Conservation (phyloP, 2,113 vertebrate genomes). For the Erythrocercus mccallii region DNA sequence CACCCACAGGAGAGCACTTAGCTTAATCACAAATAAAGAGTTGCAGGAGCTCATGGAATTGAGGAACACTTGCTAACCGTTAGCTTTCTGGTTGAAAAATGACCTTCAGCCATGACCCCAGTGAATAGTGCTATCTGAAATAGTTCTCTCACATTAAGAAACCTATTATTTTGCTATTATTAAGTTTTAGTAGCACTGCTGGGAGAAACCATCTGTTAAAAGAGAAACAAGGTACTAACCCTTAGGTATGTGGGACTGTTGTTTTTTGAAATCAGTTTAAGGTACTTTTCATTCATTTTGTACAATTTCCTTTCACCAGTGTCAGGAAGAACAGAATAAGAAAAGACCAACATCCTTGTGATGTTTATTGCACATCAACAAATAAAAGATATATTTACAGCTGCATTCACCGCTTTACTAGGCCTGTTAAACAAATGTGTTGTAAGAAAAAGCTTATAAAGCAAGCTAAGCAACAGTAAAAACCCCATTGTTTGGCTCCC, state of each 20-base stretch:
- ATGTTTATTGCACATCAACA: constrained; percentile 36
- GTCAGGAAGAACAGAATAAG: constrained; percentile 42
- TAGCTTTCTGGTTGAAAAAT: constrained; percentile 35
- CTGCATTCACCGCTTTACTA: constrained; percentile 48
- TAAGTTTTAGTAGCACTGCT: constrained; percentile 44
- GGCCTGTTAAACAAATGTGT: constrained; percentile 49
- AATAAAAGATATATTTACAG: constrained; percentile 57
- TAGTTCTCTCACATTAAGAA: constrained; percentile 13
- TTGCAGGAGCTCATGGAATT: constrained; percentile 8
- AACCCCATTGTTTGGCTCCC: constrained; percentile 45
- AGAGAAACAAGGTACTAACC: constrained; percentile 36
- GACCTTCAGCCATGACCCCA: constrained; percentile 22
- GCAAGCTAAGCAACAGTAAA: constrained; percentile 55
- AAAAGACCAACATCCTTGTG: constrained; percentile 4
- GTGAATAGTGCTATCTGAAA: constrained; percentile 29
- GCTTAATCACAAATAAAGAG: constrained; percentile 42
- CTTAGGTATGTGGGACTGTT: neutral
- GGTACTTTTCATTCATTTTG: constrained; percentile 19
- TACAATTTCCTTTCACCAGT: constrained; percentile 22
- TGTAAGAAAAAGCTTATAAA: constrained; percentile 46
- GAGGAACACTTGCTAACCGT: constrained; percentile 43
- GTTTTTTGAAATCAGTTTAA: constrained; percentile 22
- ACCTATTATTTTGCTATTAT: constrained; percentile 53
- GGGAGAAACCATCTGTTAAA: constrained; percentile 37
- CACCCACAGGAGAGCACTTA: neutral